These are phyloP conservation scores for Ophraella communa DNA, from an alignment of 2,888 invertebrate genomes.

Conservation along the genomic window DNA sequence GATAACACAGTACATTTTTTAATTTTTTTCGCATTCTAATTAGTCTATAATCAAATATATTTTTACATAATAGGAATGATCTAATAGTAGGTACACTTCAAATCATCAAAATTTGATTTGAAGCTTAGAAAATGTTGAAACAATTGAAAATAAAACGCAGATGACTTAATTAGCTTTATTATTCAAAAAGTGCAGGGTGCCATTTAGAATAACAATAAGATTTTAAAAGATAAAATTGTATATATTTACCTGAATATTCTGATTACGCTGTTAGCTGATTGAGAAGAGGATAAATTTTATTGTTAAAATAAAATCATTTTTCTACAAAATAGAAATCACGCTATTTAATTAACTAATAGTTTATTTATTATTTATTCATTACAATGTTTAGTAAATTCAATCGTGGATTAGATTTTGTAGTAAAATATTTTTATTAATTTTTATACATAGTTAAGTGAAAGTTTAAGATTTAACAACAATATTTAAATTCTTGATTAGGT, in stretches of 20 bases:
- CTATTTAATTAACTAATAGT: neutral
- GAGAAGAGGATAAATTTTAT: slow-evolving; percentile 10
- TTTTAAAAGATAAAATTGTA: slow-evolving; percentile 9
- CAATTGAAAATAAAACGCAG: neutral
- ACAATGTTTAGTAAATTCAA: no score
- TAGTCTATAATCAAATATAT: no score
- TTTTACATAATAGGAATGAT: no score
- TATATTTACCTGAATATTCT: slow-evolving; percentile 20
- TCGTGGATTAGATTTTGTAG: no score
- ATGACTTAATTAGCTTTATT: slow-evolving; percentile 14
- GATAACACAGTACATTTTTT: no score
- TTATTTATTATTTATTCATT: no score
- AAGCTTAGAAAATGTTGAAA: neutral
- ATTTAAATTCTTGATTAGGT: neutral
- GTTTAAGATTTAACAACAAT: no score
- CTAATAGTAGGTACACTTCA: no score
- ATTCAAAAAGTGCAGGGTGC: slow-evolving; percentile 26
- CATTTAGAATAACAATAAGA: slow-evolving; percentile 15
- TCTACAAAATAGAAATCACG: neutral
- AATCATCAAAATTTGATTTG: neutral
- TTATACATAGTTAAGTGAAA: neutral
- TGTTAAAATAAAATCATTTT: neutral
- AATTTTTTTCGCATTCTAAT: no score
- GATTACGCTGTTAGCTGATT: slow-evolving; percentile 17
- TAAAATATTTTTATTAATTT: neutral